A percentile compares a stretch with the other conserved stretches of the same genome.
Conservation (phyloP, 1,140 invertebrate genomes). For the Lepidotrigona ventralis region DNA sequence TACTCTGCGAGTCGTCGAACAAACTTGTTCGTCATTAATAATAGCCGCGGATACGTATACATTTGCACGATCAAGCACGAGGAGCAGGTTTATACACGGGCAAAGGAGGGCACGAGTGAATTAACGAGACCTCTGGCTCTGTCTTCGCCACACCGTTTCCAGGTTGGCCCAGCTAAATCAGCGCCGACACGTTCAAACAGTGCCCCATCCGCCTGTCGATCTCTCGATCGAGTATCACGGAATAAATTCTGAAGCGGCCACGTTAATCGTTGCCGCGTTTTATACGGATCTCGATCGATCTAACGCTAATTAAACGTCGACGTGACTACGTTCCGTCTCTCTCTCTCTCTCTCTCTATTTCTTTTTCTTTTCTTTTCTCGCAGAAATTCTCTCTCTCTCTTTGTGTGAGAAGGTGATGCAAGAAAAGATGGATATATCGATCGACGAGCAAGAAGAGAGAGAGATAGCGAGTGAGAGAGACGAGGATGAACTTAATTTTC, state of each 20-base stretch:
- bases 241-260: slow-evolving; percentile 5
- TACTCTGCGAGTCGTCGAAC: not conserved
- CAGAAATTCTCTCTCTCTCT: not conserved
- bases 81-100: not conserved
- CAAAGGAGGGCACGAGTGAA: not conserved
- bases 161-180: not conserved
- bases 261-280: not conserved
- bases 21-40: slow-evolving; percentile 6
- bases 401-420: not conserved
- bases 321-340: not conserved
- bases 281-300: slow-evolving; percentile 28
- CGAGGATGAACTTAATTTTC: slow-evolving; percentile 45
- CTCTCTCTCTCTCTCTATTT: not conserved
- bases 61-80: not conserved
- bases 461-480: not conserved
- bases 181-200: not conserved
- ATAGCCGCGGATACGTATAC: not conserved
- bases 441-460: not conserved
- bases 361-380: not conserved
- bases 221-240: not conserved
- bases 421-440: not conserved
- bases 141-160: not conserved
- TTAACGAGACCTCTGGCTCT: not conserved
- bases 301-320: slow-evolving; percentile 40
- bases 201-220: not conserved